phyloP scores from a whole-genome alignment of 2,888 invertebrate species.

The Rhodophaea formosa region DNA sequence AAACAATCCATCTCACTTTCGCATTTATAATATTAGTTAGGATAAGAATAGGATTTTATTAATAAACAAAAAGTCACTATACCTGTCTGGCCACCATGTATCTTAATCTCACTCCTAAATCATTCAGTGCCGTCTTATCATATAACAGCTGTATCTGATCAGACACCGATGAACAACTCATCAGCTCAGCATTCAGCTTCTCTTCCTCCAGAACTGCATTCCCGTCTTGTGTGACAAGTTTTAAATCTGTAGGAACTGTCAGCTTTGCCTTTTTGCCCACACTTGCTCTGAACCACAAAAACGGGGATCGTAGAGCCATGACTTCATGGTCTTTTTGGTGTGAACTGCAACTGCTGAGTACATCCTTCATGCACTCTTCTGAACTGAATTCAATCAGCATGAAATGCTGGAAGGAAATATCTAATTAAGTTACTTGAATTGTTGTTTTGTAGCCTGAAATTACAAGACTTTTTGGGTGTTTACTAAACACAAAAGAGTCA shows the following conservation, averaged over 20 bases:
- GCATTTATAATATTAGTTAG: too few relatives aligned
- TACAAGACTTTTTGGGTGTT: too few relatives aligned
- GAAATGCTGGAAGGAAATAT: constrained; percentile 81
- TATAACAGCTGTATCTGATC: constrained; percentile 86
- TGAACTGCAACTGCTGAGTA: constrained; percentile 78
- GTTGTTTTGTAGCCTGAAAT: too few relatives aligned
- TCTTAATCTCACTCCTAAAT: constrained; percentile 86
- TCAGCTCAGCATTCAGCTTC: constrained; percentile 68
- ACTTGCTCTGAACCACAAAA: constrained; percentile 86
- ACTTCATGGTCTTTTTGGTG: constrained; percentile 80
- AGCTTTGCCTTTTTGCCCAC: constrained; percentile 46
- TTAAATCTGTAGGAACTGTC: constrained; percentile 23
- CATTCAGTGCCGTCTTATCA: constrained; percentile 83
- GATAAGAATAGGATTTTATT: too few relatives aligned
- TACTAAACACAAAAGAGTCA: too few relatives aligned
- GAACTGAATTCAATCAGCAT: constrained; percentile 87
- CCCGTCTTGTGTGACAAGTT: constrained; percentile 67
- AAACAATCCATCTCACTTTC: too few relatives aligned
- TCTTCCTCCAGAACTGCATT: constrained; percentile 61
- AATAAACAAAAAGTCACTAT: constrained; percentile 6
- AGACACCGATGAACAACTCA: constrained; percentile 77
- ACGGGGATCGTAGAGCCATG: constrained; percentile 85
- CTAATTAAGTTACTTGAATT: neutral
- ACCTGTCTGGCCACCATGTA: constrained; percentile 88
- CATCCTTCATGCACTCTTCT: constrained; percentile 73